Percentiles rank a stretch among this genome's conserved stretches.
phyloP scores from a whole-genome alignment of 2,888 invertebrate species.

The Cenopis cana region DNA sequence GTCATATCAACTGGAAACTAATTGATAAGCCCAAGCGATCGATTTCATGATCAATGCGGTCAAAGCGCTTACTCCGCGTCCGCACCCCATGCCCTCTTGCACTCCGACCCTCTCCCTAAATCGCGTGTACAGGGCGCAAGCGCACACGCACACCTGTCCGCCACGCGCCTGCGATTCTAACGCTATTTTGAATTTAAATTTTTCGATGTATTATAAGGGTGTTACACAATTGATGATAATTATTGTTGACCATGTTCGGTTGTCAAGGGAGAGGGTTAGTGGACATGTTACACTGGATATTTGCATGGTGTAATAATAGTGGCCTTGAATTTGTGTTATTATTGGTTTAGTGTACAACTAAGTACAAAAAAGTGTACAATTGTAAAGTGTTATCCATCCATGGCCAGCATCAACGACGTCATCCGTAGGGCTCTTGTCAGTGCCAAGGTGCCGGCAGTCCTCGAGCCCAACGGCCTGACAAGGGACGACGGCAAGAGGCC shows the following conservation, averaged over 20 bases:
- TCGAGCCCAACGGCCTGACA: no score
- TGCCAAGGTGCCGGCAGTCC: no score
- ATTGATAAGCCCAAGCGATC: background rate
- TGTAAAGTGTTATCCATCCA: no score
- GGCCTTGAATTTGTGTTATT: constrained; percentile 4
- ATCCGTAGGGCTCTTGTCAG: no score
- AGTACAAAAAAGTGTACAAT: no score
- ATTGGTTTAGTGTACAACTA: background rate
- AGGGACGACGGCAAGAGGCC: no score
- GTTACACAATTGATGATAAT: constrained; percentile 38
- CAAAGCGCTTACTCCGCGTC: constrained; percentile 29
- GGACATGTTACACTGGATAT: constrained; percentile 1
- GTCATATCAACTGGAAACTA: background rate
- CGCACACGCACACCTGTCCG: constrained; percentile 47
- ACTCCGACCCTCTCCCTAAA: constrained; percentile 46
- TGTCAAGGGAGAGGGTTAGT: constrained; percentile 19
- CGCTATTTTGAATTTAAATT: constrained; percentile 41
- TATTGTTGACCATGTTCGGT: constrained; percentile 35
- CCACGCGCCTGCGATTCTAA: constrained; percentile 47
- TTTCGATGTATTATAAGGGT: constrained; percentile 22
- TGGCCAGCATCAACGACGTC: no score
- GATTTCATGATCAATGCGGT: constrained; percentile 16
- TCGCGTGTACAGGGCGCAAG: constrained; percentile 12
- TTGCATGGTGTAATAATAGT: constrained; percentile 3
- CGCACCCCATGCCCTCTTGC: constrained; percentile 27